These are phyloP conservation scores for Capitulum mitella DNA, from an alignment of 2,888 invertebrate genomes.

Conservation along the genomic window DNA sequence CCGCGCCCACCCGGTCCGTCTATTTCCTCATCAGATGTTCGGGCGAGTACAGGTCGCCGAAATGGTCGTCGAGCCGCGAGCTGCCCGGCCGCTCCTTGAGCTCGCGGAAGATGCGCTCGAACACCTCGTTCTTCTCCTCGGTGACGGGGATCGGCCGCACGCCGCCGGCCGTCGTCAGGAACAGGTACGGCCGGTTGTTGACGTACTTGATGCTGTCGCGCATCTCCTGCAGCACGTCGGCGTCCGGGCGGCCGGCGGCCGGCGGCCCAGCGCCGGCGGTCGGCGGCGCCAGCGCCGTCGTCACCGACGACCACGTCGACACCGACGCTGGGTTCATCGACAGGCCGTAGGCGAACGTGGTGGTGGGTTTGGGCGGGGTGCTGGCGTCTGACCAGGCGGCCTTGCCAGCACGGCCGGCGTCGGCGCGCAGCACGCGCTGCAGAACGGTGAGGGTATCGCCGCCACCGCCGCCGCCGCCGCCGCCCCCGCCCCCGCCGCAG, in stretches of 20 bases:
- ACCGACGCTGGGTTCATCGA: background rate
- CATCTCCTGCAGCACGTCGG: conserved; percentile 16
- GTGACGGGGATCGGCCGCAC: conserved; percentile 11
- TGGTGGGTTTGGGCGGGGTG: background rate
- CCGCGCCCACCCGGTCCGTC: conserved; percentile 27
- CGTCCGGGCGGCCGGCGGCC: background rate
- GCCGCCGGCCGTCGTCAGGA: background rate
- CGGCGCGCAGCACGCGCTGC: background rate
- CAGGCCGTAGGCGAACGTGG: conserved; percentile 16
- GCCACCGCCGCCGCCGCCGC: background rate
- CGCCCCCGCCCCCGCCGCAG: background rate
- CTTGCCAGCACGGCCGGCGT: background rate
- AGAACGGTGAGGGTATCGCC: background rate
- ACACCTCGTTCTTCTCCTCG: background rate
- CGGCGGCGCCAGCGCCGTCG: background rate
- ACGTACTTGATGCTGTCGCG: conserved; percentile 16
- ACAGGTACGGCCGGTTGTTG: conserved; percentile 14
- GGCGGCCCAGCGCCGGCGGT: background rate
- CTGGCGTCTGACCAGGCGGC: background rate
- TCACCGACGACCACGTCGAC: background rate
- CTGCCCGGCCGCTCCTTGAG: conserved; percentile 18
- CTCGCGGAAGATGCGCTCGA: conserved; percentile 14
- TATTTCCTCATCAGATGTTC: background rate
- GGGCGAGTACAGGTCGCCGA: conserved; percentile 29
- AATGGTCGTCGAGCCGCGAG: conserved; percentile 30